Percentiles rank a stretch among this genome's conserved stretches.
Evolutionary conservation across 2,888 invertebrate species (phyloP).

Genomic region (Phyto melanocephala): DNA sequence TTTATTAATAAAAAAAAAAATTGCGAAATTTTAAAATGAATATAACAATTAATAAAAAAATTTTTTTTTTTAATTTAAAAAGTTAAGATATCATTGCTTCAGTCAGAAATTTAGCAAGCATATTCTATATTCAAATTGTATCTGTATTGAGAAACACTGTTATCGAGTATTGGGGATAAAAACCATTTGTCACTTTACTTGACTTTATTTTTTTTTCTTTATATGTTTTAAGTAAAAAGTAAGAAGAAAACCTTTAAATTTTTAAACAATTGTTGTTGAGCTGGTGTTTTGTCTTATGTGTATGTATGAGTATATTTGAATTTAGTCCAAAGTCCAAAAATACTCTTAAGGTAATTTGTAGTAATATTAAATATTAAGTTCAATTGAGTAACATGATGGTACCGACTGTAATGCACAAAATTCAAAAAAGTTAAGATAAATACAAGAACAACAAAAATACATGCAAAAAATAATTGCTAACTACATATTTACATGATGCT

Average conservation of each 20-base stretch:
- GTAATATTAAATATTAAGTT: slow-evolving; percentile 59
- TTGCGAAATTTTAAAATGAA: no score
- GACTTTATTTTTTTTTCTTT: slow-evolving; percentile 40
- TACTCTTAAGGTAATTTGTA: not conserved
- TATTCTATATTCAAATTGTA: no score
- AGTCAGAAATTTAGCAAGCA: no score
- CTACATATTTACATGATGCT: not conserved
- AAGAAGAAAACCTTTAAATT: slow-evolving; percentile 20
- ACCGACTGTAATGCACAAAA: slow-evolving; percentile 18
- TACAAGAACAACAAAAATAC: not conserved
- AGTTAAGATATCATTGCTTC: no score
- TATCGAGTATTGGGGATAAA: slow-evolving; percentile 24
- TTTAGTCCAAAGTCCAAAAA: not conserved
- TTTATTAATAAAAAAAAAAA: no score
- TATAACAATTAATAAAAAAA: no score
- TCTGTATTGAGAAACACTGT: no score
- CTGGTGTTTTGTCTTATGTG: not conserved
- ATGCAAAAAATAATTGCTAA: slow-evolving; percentile 43
- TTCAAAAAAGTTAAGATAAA: not conserved
- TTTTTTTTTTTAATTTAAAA: no score
- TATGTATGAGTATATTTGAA: not conserved
- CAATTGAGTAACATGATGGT: slow-evolving; percentile 45
- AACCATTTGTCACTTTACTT: slow-evolving; percentile 60
- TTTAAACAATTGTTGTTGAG: slow-evolving; percentile 29
- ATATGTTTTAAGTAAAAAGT: not conserved